phyloP scores from a whole-genome alignment of 2,888 invertebrate species.

The Conus canariensis region DNA sequence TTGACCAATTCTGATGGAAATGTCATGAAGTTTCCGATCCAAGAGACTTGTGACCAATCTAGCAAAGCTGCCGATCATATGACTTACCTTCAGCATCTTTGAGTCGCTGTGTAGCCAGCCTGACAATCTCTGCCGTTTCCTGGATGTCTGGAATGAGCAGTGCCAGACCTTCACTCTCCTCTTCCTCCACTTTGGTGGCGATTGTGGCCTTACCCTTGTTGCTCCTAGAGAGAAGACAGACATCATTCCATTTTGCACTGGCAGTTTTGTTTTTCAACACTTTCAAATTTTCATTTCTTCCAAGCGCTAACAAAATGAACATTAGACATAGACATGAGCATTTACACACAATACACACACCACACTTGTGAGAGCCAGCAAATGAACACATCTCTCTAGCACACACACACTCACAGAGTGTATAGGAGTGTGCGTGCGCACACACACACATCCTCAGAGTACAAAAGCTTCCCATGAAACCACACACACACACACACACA shows the following conservation, averaged over 20 bases:
- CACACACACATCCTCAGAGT: no score
- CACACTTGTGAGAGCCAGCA: no score
- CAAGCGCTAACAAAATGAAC: no score
- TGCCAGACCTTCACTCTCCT: slow-evolving; percentile 93
- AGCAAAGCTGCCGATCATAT: not conserved
- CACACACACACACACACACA: no score
- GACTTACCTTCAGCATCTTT: slow-evolving; percentile 59
- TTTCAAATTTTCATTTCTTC: not conserved
- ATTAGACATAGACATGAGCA: not conserved
- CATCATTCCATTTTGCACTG: not conserved
- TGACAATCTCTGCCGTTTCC: slow-evolving; percentile 81
- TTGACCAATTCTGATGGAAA: no score
- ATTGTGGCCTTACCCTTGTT: slow-evolving; percentile 66
- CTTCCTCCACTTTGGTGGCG: slow-evolving; percentile 83
- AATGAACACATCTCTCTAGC: no score
- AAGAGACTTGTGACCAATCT: no score
- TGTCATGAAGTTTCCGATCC: no score
- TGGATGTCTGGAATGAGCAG: slow-evolving; percentile 94
- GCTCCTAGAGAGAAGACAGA: slow-evolving; percentile 50
- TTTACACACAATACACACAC: no score
- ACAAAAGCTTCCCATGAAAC: no score
- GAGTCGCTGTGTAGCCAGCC: slow-evolving; percentile 70
- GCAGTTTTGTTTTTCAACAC: not conserved
- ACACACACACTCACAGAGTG: no score
- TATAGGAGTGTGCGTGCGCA: no score